A percentile compares a stretch with the other conserved stretches of the same genome.
Conservation (phyloP, 2,797 vertebrate genomes). For the Tokudaia muenninki region DNA sequence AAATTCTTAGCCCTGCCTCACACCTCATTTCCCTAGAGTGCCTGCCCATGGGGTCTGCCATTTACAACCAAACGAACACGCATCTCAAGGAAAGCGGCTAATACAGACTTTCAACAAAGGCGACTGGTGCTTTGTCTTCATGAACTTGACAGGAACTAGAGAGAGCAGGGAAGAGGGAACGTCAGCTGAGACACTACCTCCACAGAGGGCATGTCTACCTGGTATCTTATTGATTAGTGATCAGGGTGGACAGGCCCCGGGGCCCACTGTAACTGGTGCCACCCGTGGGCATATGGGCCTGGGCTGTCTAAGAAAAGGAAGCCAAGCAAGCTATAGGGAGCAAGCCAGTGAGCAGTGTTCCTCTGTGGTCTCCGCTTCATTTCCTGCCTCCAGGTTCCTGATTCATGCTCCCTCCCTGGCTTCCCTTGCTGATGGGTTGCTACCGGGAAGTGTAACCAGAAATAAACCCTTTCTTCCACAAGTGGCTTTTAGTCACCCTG, state of each 20-base stretch:
- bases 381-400: neutral
- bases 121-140: neutral
- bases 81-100: neutral
- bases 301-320: neutral
- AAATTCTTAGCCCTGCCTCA: slow-evolving; percentile 18
- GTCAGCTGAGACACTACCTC: neutral
- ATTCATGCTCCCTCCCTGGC: neutral
- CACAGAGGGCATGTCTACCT: neutral
- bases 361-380: neutral
- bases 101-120: slow-evolving; percentile 15
- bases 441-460: neutral
- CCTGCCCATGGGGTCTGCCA: neutral
- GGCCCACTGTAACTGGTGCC: neutral
- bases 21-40: neutral
- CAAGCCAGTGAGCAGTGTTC: neutral
- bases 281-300: neutral
- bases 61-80: neutral
- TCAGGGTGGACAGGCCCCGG: neutral
- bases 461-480: neutral
- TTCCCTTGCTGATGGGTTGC: neutral
- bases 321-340: neutral
- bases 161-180: neutral
- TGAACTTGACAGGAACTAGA: neutral
- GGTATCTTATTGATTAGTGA: neutral
- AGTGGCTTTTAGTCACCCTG: neutral